Evolutionary conservation across 2,797 vertebrate species (phyloP).

Genomic region (Aldrovandia affinis): DNA sequence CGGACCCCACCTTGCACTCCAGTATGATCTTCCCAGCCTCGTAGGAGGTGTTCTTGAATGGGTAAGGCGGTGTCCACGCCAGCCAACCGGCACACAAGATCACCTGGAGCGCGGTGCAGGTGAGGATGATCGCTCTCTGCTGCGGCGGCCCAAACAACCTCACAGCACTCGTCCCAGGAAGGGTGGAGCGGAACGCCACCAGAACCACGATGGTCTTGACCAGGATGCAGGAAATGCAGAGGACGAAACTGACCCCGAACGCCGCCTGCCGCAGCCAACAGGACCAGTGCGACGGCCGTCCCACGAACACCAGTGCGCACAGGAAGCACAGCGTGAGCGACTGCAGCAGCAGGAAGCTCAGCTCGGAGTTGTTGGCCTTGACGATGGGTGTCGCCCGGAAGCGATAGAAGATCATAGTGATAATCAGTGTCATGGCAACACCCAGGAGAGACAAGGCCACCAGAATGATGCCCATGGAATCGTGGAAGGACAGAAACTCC

Average conservation of each 20-base stretch:
- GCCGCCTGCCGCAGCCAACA: slow-evolving; percentile 69
- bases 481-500: slow-evolving; percentile 71
- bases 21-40: slow-evolving; percentile 70
- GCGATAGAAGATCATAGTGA: slow-evolving; percentile 62
- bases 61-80: slow-evolving; percentile 62
- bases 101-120: slow-evolving; percentile 68
- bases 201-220: slow-evolving; percentile 76
- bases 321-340: slow-evolving; percentile 75
- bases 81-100: slow-evolving; percentile 69
- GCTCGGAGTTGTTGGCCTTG: slow-evolving; percentile 76
- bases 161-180: slow-evolving; percentile 52
- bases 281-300: slow-evolving; percentile 67
- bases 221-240: slow-evolving; percentile 75
- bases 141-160: slow-evolving; percentile 67
- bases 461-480: slow-evolving; percentile 72
- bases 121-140: slow-evolving; percentile 66
- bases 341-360: slow-evolving; percentile 73
- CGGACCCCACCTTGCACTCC: slow-evolving; percentile 74
- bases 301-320: slow-evolving; percentile 70
- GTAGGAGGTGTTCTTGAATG: slow-evolving; percentile 68
- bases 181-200: slow-evolving; percentile 64
- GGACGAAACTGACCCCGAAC: slow-evolving; percentile 73
- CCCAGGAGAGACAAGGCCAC: slow-evolving; percentile 64
- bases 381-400: slow-evolving; percentile 71
- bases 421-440: slow-evolving; percentile 56